phyloP scores from a whole-genome alignment of 1,140 invertebrate genomes.

The Lycorma delicatula region DNA sequence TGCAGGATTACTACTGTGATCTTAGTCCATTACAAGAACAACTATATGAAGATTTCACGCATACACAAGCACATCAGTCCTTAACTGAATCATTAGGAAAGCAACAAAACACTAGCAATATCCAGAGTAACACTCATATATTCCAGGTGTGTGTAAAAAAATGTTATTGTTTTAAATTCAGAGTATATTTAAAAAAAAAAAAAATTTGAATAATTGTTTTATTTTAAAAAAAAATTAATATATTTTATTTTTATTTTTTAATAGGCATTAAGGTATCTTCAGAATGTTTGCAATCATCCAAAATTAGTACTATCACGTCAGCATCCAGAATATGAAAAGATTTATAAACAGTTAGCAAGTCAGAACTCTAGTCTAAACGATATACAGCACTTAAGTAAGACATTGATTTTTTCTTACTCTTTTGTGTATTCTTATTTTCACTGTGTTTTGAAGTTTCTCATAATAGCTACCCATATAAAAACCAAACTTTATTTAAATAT shows the following conservation, averaged over 20 bases:
- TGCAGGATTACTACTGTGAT: conserved; percentile 89
- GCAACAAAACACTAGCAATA: conserved; percentile 52
- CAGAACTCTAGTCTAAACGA: conserved; percentile 65
- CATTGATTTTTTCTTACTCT: too few relatives aligned
- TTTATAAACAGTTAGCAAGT: conserved; percentile 51
- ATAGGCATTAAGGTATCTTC: conserved; percentile 91
- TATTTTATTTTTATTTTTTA: too few relatives aligned
- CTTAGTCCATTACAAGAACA: conserved; percentile 77
- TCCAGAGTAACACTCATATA: conserved; percentile 45
- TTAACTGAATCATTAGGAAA: conserved; percentile 39
- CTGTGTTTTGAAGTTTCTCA: too few relatives aligned
- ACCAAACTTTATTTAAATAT: too few relatives aligned
- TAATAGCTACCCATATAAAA: too few relatives aligned
- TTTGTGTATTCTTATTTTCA: too few relatives aligned
- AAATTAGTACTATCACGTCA: conserved; percentile 78
- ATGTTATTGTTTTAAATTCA: too few relatives aligned
- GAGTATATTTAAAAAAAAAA: too few relatives aligned
- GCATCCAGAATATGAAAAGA: conserved; percentile 67
- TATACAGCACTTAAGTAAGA: conserved; percentile 83
- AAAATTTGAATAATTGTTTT: too few relatives aligned
- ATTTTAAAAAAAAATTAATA: too few relatives aligned
- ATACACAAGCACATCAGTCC: conserved; percentile 49
- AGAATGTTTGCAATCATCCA: conserved; percentile 99
- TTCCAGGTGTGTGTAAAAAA: background rate
- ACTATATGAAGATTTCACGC: conserved; percentile 91